Evolutionary conservation across 2,888 invertebrate genomes (phyloP).

Genomic region (Drosophila meridiana): DNA sequence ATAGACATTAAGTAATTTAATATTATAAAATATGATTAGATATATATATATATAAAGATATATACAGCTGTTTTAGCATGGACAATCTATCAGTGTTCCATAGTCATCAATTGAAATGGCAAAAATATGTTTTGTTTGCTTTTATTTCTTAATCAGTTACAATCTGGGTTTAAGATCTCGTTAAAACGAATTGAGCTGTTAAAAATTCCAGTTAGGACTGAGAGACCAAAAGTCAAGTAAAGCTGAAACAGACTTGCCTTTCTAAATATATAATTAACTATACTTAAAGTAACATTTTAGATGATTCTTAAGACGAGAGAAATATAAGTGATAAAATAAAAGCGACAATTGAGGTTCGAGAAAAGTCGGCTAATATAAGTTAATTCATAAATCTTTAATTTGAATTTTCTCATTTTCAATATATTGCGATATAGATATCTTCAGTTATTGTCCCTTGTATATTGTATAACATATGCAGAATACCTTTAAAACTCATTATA

Average conservation of each 20-base stretch:
- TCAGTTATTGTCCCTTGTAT: not conserved
- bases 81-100: not conserved
- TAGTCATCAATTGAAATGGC: not conserved
- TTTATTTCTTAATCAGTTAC: not conserved
- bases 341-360: not conserved
- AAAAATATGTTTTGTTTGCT: not conserved
- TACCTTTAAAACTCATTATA: too few relatives aligned
- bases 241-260: not conserved
- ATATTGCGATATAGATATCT: too few relatives aligned
- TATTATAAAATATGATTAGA: not conserved
- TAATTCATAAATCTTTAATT: not conserved
- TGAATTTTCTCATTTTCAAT: too few relatives aligned
- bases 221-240: not conserved
- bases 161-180: too few relatives aligned
- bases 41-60: not conserved
- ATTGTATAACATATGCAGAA: not conserved
- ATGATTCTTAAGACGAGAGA: too few relatives aligned
- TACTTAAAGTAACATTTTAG: not conserved
- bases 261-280: not conserved
- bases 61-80: not conserved
- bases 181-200: not conserved
- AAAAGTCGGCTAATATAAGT: not conserved
- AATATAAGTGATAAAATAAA: not conserved
- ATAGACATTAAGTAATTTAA: not conserved
- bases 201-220: not conserved